Evolutionary conservation across 2,113 vertebrate genomes (phyloP), one percentile per base, ranked within the genome.

Genomic region (Pungitius pungitius): DNA sequence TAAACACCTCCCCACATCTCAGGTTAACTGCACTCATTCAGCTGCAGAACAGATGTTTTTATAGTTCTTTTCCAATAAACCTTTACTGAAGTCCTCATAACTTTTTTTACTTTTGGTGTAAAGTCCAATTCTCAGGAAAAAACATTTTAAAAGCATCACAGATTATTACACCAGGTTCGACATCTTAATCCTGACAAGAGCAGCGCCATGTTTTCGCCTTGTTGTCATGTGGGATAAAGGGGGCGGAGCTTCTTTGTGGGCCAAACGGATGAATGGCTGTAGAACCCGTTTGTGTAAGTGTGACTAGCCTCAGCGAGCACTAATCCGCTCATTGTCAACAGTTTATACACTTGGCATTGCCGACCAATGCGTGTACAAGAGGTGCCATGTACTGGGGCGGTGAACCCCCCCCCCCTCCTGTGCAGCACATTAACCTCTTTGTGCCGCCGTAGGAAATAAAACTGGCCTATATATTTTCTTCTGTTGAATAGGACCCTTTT

Each of bases 301-400:
- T 42, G 71, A 69, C 65, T 20, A 11, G 8, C 45, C 37, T 40
- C 8, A 14, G 56, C 76, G 64, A 40, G 35, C 30, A 40, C 49
- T 47, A 55, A 70, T 54, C 14, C 1, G 1, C 22, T 54, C 51
- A 59, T 84, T 80, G 74, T 70, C 22, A 70, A 60, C 47, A 33
- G 24, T 63, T 15, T 51, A 8, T 49, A 20, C 35, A 45, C 56
- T 45, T 4, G 37, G 37, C 20, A 13, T 59, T 22, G 45, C 15
- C 26, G 24, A 26, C 42, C n/a, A 42, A 54, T 35, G 15, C 9
- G 45, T 56, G 15, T 3, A 30, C 57, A 27, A 20, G 24, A 11
- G 26, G 45, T 10, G 40, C 20, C 11, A 33, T 22, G 52, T 26
- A 22, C n/a, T n/a, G n/a, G n/a, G n/a, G n/a, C n/a, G n/a, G n/a